phyloP scores from a whole-genome alignment of 1,140 invertebrate genomes.

The Copidosoma floridanum region DNA sequence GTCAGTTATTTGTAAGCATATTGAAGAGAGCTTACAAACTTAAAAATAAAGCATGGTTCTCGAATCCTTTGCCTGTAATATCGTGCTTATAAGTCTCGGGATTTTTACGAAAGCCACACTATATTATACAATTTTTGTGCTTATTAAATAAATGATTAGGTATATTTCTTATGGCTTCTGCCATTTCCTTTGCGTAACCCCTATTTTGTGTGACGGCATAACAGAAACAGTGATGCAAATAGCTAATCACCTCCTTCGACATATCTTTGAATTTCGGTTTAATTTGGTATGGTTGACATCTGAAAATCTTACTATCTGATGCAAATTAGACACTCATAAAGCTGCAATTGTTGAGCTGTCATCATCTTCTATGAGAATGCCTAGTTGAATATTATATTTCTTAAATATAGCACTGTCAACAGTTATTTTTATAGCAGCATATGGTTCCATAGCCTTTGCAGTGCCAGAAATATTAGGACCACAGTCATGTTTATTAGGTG shows the following conservation, averaged over 20 bases:
- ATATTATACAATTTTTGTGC: slow-evolving; percentile 25
- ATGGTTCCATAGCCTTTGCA: slow-evolving; percentile 11
- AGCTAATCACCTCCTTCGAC: slow-evolving; percentile 20
- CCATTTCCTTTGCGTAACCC: slow-evolving; percentile 14
- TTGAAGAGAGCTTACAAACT: slow-evolving; percentile 17
- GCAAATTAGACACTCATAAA: slow-evolving; percentile 7
- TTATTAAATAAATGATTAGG: slow-evolving; percentile 22
- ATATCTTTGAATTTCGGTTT: slow-evolving; percentile 23
- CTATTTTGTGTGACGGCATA: slow-evolving; percentile 29
- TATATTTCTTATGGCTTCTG: slow-evolving; percentile 31
- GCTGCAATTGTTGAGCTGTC: slow-evolving; percentile 26
- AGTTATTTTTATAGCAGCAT: slow-evolving; percentile 8
- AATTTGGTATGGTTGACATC: slow-evolving; percentile 30
- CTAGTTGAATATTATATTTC: slow-evolving; percentile 12
- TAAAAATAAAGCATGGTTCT: slow-evolving; percentile 12
- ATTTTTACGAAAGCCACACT: slow-evolving; percentile 24
- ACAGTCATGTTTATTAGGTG: slow-evolving; percentile 12
- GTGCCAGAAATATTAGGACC: slow-evolving; percentile 20
- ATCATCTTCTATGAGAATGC: slow-evolving; percentile 28
- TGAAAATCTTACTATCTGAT: slow-evolving; percentile 28
- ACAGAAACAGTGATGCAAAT: slow-evolving; percentile 28
- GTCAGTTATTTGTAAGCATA: slow-evolving; percentile 15
- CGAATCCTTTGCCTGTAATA: slow-evolving; percentile 21
- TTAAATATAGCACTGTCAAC: slow-evolving; percentile 23
- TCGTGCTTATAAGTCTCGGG: slow-evolving; percentile 18